Evolutionary conservation across 2,888 invertebrate species (phyloP).

Genomic region (Argyresthia albistria): DNA sequence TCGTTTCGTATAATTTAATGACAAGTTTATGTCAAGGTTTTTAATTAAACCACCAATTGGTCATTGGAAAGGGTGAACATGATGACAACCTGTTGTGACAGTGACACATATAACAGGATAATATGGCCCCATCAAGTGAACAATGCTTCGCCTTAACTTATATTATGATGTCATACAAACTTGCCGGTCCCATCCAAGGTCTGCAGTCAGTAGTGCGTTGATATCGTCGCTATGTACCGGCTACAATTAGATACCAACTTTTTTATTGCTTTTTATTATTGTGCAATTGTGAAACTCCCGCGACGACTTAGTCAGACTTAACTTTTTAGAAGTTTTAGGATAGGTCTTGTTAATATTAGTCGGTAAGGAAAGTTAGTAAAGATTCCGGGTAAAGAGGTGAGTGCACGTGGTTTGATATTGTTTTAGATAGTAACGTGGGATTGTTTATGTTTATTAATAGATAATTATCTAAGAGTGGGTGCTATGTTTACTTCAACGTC

Average conservation of each 20-base stretch:
- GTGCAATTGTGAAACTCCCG: slow-evolving; percentile 48
- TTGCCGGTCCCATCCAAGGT: slow-evolving; percentile 1
- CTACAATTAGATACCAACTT: background rate
- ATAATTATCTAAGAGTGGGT: too few species aligned
- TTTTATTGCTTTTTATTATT: slow-evolving; percentile 31
- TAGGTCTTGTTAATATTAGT: slow-evolving; percentile 12
- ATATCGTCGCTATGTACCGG: slow-evolving; percentile 51
- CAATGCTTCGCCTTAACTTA: too few species aligned
- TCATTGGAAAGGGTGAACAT: too few species aligned
- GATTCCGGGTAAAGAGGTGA: slow-evolving; percentile 68
- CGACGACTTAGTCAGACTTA: slow-evolving; percentile 33
- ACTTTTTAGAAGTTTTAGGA: slow-evolving; percentile 16
- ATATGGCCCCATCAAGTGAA: too few species aligned
- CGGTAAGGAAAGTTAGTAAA: slow-evolving; percentile 30
- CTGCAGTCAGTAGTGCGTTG: slow-evolving; percentile 25
- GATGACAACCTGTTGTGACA: too few species aligned
- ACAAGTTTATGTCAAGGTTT: too few species aligned
- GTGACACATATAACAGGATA: too few species aligned
- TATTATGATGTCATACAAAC: too few species aligned
- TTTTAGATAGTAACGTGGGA: slow-evolving; percentile 9
- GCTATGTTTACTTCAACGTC: too few species aligned
- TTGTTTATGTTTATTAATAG: too few species aligned
- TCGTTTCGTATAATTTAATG: too few species aligned
- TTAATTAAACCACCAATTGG: too few species aligned
- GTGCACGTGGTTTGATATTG: slow-evolving; percentile 20